These are phyloP conservation scores for Hanleya hanleyi DNA, from an alignment of 2,888 invertebrate genomes.

Conservation along the genomic window DNA sequence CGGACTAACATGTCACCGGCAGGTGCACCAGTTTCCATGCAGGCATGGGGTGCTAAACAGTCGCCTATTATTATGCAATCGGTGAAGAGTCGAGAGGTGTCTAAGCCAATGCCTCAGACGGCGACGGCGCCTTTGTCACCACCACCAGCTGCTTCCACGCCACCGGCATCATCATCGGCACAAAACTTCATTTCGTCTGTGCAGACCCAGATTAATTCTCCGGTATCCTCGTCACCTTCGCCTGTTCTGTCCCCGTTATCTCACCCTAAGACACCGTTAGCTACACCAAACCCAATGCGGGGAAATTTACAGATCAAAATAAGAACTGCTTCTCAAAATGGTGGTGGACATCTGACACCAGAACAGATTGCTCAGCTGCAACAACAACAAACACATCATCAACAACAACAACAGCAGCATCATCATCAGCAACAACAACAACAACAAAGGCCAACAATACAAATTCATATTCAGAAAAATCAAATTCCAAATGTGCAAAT, in stretches of 20 bases:
- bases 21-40: slow-evolving; percentile 79
- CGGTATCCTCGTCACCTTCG: slow-evolving; percentile 34
- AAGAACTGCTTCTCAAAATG: slow-evolving; percentile 26
- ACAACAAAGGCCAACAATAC: slow-evolving; percentile 42
- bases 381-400: no score
- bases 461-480: slow-evolving; percentile 39
- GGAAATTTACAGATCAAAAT: slow-evolving; percentile 51
- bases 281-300: background rate
- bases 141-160: slow-evolving; percentile 39
- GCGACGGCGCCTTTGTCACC: slow-evolving; percentile 90
- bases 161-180: no score
- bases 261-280: background rate
- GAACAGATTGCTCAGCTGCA: slow-evolving; percentile 74
- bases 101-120: slow-evolving; percentile 94
- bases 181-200: slow-evolving; percentile 70
- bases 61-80: slow-evolving; percentile 97
- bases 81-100: slow-evolving; percentile 94
- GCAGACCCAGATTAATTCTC: slow-evolving; percentile 67
- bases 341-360: slow-evolving; percentile 55
- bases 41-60: slow-evolving; percentile 89
- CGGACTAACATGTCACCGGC: slow-evolving; percentile 27
- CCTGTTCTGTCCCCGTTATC: background rate
- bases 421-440: no score
- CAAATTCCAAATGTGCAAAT: slow-evolving; percentile 37
- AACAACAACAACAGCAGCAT: slow-evolving; percentile 25